phyloP scores from a whole-genome alignment of 2,888 invertebrate genomes.

The Mellilla xanthometata region DNA sequence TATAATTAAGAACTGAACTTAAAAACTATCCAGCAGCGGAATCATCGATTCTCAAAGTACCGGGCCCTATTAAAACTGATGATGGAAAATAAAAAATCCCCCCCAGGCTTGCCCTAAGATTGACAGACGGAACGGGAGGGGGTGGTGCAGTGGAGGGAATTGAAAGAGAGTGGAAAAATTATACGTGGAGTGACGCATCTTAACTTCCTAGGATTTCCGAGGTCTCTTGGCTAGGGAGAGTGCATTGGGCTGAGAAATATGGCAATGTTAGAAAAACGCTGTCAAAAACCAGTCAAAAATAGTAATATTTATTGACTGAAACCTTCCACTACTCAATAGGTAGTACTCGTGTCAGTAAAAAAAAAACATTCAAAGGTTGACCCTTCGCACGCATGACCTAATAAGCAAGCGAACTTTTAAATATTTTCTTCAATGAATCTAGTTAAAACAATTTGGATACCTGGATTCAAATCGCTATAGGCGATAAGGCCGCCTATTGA shows the following conservation, averaged over 20 bases:
- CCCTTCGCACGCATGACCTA: too few relatives aligned
- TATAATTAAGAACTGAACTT: constrained; percentile 18
- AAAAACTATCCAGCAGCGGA: constrained; percentile 42
- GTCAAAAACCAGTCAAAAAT: too few relatives aligned
- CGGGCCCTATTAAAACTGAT: constrained; percentile 62
- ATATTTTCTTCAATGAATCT: too few relatives aligned
- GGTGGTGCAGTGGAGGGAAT: constrained; percentile 60
- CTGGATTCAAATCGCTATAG: too few relatives aligned
- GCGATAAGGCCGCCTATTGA: too few relatives aligned
- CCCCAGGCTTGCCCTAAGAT: constrained; percentile 74
- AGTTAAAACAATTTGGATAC: too few relatives aligned
- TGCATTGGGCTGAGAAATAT: background rate
- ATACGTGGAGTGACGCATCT: constrained; percentile 80
- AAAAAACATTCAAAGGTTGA: too few relatives aligned
- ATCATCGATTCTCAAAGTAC: constrained; percentile 64
- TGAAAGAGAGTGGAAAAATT: constrained; percentile 80
- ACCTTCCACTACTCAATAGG: too few relatives aligned
- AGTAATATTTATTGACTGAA: too few relatives aligned
- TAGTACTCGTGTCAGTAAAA: too few relatives aligned
- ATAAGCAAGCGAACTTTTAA: too few relatives aligned
- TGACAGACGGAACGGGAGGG: constrained; percentile 78
- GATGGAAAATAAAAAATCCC: constrained; percentile 61
- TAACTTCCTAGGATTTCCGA: constrained; percentile 72
- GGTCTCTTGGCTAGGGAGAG: constrained; percentile 41
- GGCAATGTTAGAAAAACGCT: too few relatives aligned